phyloP scores from a whole-genome alignment of 2,113 vertebrate genomes.

The Amblyopsis rosae region DNA sequence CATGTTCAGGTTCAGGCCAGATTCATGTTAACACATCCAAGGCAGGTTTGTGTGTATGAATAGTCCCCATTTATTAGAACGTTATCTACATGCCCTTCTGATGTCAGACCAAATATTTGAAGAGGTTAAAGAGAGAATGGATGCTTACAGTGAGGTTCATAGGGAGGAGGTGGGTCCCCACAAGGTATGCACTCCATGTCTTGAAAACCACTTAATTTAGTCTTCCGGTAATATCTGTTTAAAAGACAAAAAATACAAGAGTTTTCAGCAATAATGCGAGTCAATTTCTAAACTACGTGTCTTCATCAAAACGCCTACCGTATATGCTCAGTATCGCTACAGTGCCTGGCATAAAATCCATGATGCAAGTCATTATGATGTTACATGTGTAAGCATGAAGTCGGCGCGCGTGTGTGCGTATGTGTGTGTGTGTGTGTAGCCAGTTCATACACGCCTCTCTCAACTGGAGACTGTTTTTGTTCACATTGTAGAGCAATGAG shows the following conservation, averaged over 20 bases:
- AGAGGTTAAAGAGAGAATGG: conserved; percentile 21
- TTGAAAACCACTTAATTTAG: conserved; percentile 94
- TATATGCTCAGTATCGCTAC: background rate
- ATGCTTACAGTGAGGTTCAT: conserved; percentile 95
- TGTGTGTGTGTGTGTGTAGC: background rate
- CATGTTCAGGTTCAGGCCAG: conserved; percentile 48
- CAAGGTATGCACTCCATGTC: conserved; percentile 97
- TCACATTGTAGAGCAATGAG: background rate
- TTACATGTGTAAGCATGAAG: background rate
- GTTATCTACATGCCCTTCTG: conserved; percentile 11
- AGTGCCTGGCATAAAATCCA: background rate
- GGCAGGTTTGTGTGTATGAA: background rate
- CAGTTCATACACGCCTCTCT: background rate
- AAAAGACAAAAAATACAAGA: conserved; percentile 20
- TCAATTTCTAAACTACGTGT: background rate
- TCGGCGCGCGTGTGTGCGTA: background rate
- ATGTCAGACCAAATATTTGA: conserved; percentile 32
- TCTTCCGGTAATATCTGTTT: conserved; percentile 94
- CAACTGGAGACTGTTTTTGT: background rate
- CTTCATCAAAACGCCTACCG: background rate
- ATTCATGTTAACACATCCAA: conserved; percentile 49
- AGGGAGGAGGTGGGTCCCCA: conserved; percentile 91
- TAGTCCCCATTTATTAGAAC: conserved; percentile 31
- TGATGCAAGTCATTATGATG: background rate
- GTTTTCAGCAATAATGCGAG: background rate